Evolutionary conservation across 2,888 invertebrate species (phyloP).

Genomic region (Orgyia antiqua): DNA sequence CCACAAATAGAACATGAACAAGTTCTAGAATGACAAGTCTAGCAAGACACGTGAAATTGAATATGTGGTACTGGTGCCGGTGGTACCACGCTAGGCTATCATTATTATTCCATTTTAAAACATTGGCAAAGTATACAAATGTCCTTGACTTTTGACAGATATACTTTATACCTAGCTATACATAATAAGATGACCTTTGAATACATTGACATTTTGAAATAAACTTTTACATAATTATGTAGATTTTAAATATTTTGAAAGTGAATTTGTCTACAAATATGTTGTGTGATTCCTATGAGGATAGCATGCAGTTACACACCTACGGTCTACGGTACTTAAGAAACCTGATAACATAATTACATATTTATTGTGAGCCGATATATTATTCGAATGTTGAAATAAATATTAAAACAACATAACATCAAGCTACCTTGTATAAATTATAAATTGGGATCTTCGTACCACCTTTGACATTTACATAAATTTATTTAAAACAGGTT

Average conservation of each 20-base stretch:
- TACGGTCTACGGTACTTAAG: no score
- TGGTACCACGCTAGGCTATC: no score
- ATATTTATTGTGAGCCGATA: conserved; percentile 3
- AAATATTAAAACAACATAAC: conserved; percentile 10
- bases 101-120: conserved; percentile 17
- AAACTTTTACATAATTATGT: conserved; percentile 25
- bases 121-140: conserved; percentile 18
- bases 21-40: no score
- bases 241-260: conserved; percentile 32
- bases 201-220: conserved; percentile 48
- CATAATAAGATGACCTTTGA: conserved; percentile 41
- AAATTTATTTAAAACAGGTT: conserved; percentile 56
- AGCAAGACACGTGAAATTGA: no score
- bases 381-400: conserved; percentile 2
- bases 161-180: conserved; percentile 23
- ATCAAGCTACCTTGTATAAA: conserved; percentile 15
- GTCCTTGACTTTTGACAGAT: conserved; percentile 48
- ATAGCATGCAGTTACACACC: conserved; percentile 1
- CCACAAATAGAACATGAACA: conserved; percentile 24
- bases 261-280: background rate
- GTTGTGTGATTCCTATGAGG: background rate
- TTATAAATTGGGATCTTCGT: conserved; percentile 37
- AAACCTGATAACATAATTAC: conserved; percentile 5
- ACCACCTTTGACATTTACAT: conserved; percentile 65
- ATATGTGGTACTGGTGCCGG: no score